These are phyloP conservation scores for Ctenomys sociabilis DNA, from an alignment of 2,113 vertebrate species.

Conservation along the genomic window DNA sequence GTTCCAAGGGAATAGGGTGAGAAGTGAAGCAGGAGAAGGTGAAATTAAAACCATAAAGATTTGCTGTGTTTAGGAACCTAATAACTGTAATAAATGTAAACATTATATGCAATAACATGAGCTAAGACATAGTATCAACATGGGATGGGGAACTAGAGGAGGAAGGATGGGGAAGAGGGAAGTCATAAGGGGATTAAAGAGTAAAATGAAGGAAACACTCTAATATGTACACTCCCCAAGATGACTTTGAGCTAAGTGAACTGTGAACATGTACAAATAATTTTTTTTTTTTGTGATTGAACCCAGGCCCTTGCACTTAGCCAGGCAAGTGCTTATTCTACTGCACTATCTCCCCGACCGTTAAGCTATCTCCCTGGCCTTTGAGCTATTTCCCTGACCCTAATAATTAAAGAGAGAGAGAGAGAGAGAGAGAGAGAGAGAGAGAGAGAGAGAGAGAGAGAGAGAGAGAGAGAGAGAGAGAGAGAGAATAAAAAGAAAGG, in stretches of 20 bases:
- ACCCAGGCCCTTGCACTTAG: no score
- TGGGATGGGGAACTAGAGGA: neutral
- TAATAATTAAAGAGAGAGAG: no score
- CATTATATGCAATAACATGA: neutral
- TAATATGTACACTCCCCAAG: no score
- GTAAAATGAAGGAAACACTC: neutral
- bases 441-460: no score
- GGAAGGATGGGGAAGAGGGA: neutral
- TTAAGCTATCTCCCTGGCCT: no score
- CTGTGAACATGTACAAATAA: neutral
- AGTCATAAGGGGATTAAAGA: neutral
- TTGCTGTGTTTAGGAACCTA: neutral
- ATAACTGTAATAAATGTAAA: neutral
- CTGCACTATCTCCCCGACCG: no score
- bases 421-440: no score
- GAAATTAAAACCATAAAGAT: neutral
- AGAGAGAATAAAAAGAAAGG: no score
- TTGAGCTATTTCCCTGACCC: no score
- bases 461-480: no score
- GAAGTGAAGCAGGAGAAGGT: neutral
- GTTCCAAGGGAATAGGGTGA: neutral
- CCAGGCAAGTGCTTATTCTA: no score
- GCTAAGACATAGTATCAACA: neutral
- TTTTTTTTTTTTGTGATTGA: no score
- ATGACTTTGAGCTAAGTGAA: neutral